Percentiles rank a stretch among this genome's conserved stretches.
These are phyloP conservation scores for Tenualosa ilisha DNA, from an alignment of 2,797 vertebrate species.

Conservation along the genomic window DNA sequence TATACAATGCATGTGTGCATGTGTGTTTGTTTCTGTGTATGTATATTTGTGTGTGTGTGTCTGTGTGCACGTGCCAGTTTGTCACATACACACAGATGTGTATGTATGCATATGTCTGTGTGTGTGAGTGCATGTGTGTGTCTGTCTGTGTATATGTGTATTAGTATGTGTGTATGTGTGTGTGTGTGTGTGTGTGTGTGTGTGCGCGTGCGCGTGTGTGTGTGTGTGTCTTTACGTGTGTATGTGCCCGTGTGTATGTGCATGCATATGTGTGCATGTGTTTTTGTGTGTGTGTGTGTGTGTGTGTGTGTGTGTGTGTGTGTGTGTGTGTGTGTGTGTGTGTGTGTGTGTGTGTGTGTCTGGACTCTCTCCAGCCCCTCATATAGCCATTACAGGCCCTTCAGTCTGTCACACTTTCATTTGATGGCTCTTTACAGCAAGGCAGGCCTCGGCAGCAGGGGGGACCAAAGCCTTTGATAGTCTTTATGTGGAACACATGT, in stretches of 20 bases:
- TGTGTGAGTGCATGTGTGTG: not conserved
- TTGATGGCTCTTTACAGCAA: slow-evolving; percentile 60
- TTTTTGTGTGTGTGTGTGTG: slow-evolving; percentile 15
- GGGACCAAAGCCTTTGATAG: slow-evolving; percentile 56
- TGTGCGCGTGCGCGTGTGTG: not conserved
- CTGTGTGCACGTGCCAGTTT: too few species aligned
- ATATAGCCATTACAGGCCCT: slow-evolving; percentile 56
- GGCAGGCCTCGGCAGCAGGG: slow-evolving; percentile 51
- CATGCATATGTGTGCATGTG: not conserved
- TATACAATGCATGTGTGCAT: too few species aligned
- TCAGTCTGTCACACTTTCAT: slow-evolving; percentile 59
- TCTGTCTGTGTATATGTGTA: not conserved
- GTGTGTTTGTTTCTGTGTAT: too few species aligned
- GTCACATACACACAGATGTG: too few species aligned
- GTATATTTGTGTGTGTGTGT: too few species aligned
- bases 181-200: too few species aligned
- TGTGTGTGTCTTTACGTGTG: not conserved
- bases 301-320: slow-evolving; percentile 28
- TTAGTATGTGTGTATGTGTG: too few species aligned
- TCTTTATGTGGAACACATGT: slow-evolving; percentile 61
- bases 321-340: slow-evolving; percentile 37
- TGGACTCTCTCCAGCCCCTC: slow-evolving; percentile 46
- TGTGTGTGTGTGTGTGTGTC: slow-evolving; percentile 43
- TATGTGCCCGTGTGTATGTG: not conserved
- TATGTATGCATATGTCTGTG: not conserved